Evolutionary conservation across 2,113 vertebrate species (phyloP).

Genomic region (Cyanoderma ruficeps): DNA sequence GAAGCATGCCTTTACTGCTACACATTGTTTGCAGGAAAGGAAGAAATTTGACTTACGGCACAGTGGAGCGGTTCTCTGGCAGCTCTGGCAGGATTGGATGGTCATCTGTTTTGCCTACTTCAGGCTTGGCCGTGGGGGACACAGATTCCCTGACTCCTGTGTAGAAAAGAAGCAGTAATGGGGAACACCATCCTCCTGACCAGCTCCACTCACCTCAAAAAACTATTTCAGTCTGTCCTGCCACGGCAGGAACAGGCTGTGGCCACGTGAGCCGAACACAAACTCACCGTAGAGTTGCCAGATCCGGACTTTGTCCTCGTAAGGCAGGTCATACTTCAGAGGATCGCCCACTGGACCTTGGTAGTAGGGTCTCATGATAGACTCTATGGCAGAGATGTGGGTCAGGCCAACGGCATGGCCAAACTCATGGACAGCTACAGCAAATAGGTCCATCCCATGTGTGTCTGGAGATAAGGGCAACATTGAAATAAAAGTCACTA

Average conservation of each 20-base stretch:
- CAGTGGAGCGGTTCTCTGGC: slow-evolving; percentile 83
- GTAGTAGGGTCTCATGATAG: slow-evolving; percentile 97
- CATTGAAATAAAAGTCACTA: neutral
- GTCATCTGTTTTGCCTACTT: slow-evolving; percentile 76
- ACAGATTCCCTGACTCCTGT: slow-evolving; percentile 90
- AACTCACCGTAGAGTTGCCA: slow-evolving; percentile 94
- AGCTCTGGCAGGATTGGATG: slow-evolving; percentile 87
- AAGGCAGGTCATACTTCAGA: slow-evolving; percentile 90
- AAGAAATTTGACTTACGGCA: slow-evolving; percentile 79
- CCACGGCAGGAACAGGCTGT: neutral
- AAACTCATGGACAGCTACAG: slow-evolving; percentile 95
- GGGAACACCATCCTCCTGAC: neutral
- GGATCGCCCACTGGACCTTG: slow-evolving; percentile 95
- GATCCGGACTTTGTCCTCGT: slow-evolving; percentile 90
- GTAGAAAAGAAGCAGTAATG: neutral
- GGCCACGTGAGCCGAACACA: fast-evolving
- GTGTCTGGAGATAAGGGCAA: slow-evolving; percentile 73
- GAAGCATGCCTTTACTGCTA: neutral
- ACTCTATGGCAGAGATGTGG: slow-evolving; percentile 87
- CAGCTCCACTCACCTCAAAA: neutral
- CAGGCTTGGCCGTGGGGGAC: slow-evolving; percentile 85
- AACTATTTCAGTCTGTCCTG: neutral
- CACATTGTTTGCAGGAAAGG: neutral
- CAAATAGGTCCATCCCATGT: slow-evolving; percentile 92
- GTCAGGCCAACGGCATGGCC: slow-evolving; percentile 94